phyloP scores from a whole-genome alignment of 2,888 invertebrate genomes.

The Apotomis turbidana region DNA sequence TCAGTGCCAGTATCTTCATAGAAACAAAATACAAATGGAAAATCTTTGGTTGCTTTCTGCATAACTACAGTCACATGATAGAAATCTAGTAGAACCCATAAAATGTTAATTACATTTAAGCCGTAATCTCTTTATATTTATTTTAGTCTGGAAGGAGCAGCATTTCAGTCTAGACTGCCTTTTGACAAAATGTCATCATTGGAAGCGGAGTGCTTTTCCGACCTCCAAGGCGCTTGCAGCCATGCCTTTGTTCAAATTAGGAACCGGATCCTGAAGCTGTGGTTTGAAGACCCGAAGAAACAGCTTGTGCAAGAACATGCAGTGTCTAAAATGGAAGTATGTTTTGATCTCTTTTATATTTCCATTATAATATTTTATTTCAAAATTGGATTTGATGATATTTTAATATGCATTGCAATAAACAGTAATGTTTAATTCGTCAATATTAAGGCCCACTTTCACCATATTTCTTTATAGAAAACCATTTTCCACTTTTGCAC shows the following conservation, averaged over 20 bases:
- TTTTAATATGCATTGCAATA: too few relatives aligned
- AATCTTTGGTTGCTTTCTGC: too few relatives aligned
- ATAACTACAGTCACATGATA: too few relatives aligned
- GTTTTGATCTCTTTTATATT: constrained; percentile 46
- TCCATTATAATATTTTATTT: too few relatives aligned
- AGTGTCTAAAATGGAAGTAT: constrained; percentile 89
- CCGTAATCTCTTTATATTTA: constrained; percentile 42
- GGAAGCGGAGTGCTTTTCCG: constrained; percentile 97
- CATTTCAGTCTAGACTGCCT: constrained; percentile 96
- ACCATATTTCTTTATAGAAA: too few relatives aligned
- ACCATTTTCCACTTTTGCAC: too few relatives aligned
- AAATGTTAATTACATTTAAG: background rate
- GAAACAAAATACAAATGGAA: too few relatives aligned
- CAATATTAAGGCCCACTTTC: too few relatives aligned
- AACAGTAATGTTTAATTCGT: too few relatives aligned
- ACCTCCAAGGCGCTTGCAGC: constrained; percentile 92
- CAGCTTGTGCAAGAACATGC: constrained; percentile 93
- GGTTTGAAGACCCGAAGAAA: constrained; percentile 97
- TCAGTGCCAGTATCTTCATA: too few relatives aligned
- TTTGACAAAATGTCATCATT: constrained; percentile 97
- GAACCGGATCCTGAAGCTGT: constrained; percentile 95
- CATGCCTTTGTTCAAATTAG: constrained; percentile 96
- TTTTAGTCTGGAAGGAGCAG: constrained; percentile 93
- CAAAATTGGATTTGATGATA: too few relatives aligned
- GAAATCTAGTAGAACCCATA: too few relatives aligned